phyloP scores from a whole-genome alignment of 2,113 vertebrate genomes.

The Pterocles orientalis region DNA sequence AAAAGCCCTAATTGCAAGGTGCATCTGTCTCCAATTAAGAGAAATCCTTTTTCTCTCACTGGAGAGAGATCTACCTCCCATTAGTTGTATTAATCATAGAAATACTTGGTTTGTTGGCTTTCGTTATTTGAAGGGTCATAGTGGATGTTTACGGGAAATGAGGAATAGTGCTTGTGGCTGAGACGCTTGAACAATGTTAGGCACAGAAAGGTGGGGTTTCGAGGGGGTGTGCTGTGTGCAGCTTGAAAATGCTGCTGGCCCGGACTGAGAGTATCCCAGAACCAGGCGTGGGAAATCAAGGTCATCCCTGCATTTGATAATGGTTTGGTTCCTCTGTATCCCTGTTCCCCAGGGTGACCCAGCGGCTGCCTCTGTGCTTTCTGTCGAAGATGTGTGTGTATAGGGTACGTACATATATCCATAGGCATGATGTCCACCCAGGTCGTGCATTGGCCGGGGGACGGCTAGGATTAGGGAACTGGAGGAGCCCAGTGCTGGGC shows the following conservation, averaged over 20 bases:
- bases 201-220: background rate
- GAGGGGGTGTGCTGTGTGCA: background rate
- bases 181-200: background rate
- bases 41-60: background rate
- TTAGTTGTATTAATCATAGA: background rate
- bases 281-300: background rate
- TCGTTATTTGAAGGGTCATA: background rate
- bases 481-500: background rate
- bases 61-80: background rate
- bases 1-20: background rate
- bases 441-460: background rate
- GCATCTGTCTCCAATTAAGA: background rate
- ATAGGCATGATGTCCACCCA: accelerated
- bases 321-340: background rate
- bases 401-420: background rate
- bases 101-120: background rate
- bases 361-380: background rate
- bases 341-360: background rate
- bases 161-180: background rate
- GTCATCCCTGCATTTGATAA: background rate
- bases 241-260: background rate
- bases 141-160: background rate
- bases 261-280: accelerated
- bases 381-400: background rate
- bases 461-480: background rate